phyloP scores from a whole-genome alignment of 2,888 invertebrate species.

The Trilocha varians region DNA sequence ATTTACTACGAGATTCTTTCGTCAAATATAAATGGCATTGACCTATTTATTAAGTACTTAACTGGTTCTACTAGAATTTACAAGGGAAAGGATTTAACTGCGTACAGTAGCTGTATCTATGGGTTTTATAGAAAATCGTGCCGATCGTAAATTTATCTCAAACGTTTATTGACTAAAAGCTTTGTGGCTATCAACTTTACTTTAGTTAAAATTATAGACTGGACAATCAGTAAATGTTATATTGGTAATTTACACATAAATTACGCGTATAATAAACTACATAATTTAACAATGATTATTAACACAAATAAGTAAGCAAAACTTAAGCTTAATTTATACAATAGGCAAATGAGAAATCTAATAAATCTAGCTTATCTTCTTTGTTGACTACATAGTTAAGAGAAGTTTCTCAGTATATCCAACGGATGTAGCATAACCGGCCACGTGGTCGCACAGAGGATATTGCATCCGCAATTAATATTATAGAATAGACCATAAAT shows the following conservation, averaged over 20 bases:
- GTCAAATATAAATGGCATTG: conserved; percentile 43
- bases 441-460: conserved; percentile 28
- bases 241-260: no score
- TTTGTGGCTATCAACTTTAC: neutral
- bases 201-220: neutral
- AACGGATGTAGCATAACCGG: conserved; percentile 24
- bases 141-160: neutral
- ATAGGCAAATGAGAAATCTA: no score
- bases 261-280: no score
- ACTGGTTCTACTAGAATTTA: conserved; percentile 1
- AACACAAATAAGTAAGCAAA: no score
- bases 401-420: conserved; percentile 1
- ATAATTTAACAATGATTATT: no score
- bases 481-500: neutral
- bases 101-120: neutral
- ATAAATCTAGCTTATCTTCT: neutral
- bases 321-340: no score
- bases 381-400: neutral
- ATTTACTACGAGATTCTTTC: conserved; percentile 30
- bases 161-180: neutral
- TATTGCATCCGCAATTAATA: conserved; percentile 30
- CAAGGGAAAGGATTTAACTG: conserved; percentile 1
- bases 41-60: conserved; percentile 31
- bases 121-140: neutral
- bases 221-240: neutral